Conservation (phyloP, 2,797 vertebrate genomes). For the Darevskia mixta region DNA sequence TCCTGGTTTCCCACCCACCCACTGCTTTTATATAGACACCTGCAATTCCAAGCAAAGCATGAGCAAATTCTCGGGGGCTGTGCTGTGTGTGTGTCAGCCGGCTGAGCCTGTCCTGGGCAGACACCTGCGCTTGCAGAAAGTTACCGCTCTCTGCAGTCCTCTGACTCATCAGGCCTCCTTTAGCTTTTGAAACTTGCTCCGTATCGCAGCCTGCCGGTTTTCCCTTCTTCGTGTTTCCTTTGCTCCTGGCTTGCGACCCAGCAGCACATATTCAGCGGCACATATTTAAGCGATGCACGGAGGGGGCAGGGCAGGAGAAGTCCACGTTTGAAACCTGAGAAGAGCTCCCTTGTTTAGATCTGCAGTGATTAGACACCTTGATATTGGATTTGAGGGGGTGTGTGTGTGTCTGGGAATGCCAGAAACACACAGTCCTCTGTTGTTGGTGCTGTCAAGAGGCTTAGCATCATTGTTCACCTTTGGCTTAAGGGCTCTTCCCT, state of each 20-base stretch:
- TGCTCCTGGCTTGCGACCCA: background rate
- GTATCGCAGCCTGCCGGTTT: background rate
- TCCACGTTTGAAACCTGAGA: background rate
- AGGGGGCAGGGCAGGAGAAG: background rate
- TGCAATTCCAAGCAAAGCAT: background rate
- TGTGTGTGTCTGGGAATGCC: background rate
- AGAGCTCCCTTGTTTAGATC: background rate
- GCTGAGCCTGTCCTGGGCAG: background rate
- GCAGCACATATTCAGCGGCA: background rate
- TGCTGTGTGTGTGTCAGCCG: background rate
- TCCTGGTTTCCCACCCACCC: no score
- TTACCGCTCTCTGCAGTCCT: no score
- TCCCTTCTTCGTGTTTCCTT: background rate
- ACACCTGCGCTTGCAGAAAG: background rate
- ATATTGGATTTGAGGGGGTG: no score
- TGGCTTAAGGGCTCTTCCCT: no score
- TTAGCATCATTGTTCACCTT: background rate
- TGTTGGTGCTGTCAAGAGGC: background rate
- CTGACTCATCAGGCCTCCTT: background rate
- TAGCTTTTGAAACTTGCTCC: background rate
- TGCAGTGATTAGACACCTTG: no score
- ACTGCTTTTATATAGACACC: background rate
- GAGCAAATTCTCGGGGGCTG: background rate
- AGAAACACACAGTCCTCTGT: no score
- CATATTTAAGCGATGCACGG: background rate